phyloP scores from a whole-genome alignment of 2,113 vertebrate species.

The Hippocampus abdominalis region DNA sequence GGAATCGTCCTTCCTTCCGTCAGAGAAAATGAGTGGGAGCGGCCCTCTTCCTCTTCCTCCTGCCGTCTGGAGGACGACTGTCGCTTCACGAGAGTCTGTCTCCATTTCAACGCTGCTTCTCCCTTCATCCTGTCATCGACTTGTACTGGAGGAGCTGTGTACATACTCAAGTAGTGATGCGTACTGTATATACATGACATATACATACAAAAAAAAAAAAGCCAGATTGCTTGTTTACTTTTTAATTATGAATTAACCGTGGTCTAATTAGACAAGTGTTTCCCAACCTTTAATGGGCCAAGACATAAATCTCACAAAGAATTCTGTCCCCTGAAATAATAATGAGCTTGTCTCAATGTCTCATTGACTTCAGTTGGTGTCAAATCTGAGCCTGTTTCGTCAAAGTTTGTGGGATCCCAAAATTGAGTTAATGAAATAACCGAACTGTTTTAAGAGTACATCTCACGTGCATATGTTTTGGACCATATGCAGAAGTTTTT shows the following conservation, averaged over 20 bases:
- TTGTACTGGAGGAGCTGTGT: constrained; percentile 53
- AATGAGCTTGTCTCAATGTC: too few relatives aligned
- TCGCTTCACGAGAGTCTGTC: constrained; percentile 44
- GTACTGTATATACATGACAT: constrained; percentile 4
- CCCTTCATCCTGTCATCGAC: constrained; percentile 32
- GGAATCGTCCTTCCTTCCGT: constrained; percentile 25
- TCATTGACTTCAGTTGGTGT: too few relatives aligned
- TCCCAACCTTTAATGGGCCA: background rate
- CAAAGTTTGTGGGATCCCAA: too few relatives aligned
- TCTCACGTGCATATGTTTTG: too few relatives aligned
- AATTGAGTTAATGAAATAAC: too few relatives aligned
- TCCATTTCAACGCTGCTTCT: constrained; percentile 31
- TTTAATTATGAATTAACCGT: constrained; percentile 36
- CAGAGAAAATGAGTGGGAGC: constrained; percentile 37
- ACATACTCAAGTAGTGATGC: constrained; percentile 61
- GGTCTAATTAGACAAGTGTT: constrained; percentile 37
- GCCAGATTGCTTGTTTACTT: constrained; percentile 53
- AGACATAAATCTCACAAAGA: background rate
- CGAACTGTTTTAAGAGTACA: too few relatives aligned
- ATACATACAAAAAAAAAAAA: constrained; percentile 14
- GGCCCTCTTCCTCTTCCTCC: constrained; percentile 16
- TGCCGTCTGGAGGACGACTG: constrained; percentile 52
- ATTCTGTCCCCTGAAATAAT: too few relatives aligned
- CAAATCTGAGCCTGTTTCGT: too few relatives aligned
- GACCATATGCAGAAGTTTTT: too few relatives aligned